These are phyloP conservation scores for Cinclus mexicanus DNA, from an alignment of 2,113 vertebrate species.

Conservation along the genomic window DNA sequence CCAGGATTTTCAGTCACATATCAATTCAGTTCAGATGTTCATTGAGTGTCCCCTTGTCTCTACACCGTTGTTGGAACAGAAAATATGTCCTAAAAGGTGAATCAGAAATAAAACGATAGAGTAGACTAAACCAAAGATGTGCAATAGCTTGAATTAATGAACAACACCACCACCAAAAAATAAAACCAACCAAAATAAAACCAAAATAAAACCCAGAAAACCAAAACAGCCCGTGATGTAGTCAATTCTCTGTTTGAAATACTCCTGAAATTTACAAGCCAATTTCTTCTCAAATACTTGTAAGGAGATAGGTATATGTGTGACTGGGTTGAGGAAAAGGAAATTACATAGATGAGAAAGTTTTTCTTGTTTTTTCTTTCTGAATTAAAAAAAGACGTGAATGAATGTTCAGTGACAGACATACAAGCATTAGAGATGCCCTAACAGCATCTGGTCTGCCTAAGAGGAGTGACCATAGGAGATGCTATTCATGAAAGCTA, in stretches of 20 bases:
- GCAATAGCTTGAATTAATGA: not conserved
- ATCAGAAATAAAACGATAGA: not conserved
- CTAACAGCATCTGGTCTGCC: not conserved
- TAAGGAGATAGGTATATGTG: not conserved
- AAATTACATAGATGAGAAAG: not conserved
- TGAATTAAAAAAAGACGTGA: not conserved
- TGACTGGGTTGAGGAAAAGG: not conserved
- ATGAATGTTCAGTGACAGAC: not conserved
- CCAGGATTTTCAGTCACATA: not conserved
- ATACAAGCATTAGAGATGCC: not conserved
- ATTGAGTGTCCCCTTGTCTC: not conserved
- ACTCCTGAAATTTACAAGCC: not conserved
- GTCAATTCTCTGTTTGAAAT: not conserved
- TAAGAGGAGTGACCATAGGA: not conserved
- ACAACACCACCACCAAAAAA: not conserved
- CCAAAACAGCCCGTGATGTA: not conserved
- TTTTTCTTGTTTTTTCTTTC: not conserved
- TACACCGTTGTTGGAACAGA: not conserved
- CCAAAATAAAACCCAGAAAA: not conserved
- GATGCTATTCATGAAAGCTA: not conserved
- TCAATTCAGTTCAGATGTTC: not conserved
- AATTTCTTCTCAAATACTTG: not conserved
- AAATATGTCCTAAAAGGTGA: conserved; percentile 1
- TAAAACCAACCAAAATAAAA: not conserved
- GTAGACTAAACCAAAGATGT: not conserved